Evolutionary conservation across 2,113 vertebrate species (phyloP), one percentile per base, ranked within the genome.

Genomic region (Thunnus maccoyii): DNA sequence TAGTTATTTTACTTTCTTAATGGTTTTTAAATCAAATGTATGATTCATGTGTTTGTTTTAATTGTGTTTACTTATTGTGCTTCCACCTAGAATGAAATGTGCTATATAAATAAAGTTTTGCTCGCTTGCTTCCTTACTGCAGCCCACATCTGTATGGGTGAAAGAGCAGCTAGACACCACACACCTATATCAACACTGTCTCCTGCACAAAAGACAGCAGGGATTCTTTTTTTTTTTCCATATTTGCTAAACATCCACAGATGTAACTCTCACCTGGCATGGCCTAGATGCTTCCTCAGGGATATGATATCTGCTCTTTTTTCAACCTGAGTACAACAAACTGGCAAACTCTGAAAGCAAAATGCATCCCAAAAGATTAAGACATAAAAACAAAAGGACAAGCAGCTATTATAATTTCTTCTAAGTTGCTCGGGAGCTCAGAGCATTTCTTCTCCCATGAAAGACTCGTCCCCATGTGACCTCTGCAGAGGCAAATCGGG

Each of bases 251-350:
- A 60, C 66, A 57, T 36, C 55, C 58, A 56, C 54, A 73, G 66
- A 73, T 74, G 67, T 56, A 48, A 63, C 22, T 82, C 92, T 94
- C 87, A 96, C 96, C 95, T 93, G 78, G 94, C 93, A 2, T 48
- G 84, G 20, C 46, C 41, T 1, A 95, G 91, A 73, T 95, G 89
- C 75, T 90, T 93, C 68, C 80, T 88, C 25, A 93, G 88, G 84
- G 84, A 91, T 41, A 91, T 30, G 0, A 93, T 87, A 83, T 91
- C 92, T 60, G 88, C 78, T 71, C 83, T 12, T 13, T 91, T 93
- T 76, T 11, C 83, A 51, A 83, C 22, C 15, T n/a, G 67, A 25
- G 46, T 57, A 22, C 32, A 6, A 27, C 65, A 86, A 65, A 85
- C 92, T 27, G 80, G 77, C 16, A 71, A 18, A 78, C 87, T 86